Conservation (phyloP, 1,140 invertebrate genomes). For the Drosophila serrata region DNA sequence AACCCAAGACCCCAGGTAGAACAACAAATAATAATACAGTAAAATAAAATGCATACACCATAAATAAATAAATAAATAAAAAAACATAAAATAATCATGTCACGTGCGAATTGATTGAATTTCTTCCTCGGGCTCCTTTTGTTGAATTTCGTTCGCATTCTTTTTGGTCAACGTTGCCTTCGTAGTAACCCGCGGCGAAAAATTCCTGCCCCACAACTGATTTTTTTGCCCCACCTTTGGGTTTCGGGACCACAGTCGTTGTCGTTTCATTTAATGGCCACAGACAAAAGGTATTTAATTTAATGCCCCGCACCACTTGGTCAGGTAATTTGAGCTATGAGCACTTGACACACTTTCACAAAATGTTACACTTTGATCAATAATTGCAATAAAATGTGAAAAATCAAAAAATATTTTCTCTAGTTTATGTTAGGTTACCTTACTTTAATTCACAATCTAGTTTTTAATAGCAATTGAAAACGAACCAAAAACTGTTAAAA, state of each 20-base stretch:
- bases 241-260: slow-evolving; percentile 30
- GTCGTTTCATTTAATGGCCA: slow-evolving; percentile 71
- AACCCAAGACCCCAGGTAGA: slow-evolving; percentile 18
- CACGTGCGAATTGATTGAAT: slow-evolving; percentile 82
- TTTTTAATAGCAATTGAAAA: not conserved
- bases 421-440: not conserved
- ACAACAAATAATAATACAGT: slow-evolving; percentile 48
- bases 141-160: slow-evolving; percentile 35
- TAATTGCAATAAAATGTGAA: not conserved
- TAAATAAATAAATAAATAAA: slow-evolving; percentile 79
- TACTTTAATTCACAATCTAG: not conserved
- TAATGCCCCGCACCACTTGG: slow-evolving; percentile 70
- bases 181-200: slow-evolving; percentile 10
- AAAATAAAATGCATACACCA: slow-evolving; percentile 69
- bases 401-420: not conserved
- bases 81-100: slow-evolving; percentile 81
- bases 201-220: not conserved
- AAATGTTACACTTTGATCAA: slow-evolving; percentile 17
- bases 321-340: slow-evolving; percentile 76
- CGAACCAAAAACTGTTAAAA: not conserved
- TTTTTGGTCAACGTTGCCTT: slow-evolving; percentile 25
- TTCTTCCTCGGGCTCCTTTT: slow-evolving; percentile 67
- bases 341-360: slow-evolving; percentile 38
- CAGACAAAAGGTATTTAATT: slow-evolving; percentile 82
- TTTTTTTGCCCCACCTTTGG: not conserved